These are phyloP conservation scores for Nansenia antarctica DNA, from an alignment of 2,113 vertebrate species.

Conservation along the genomic window DNA sequence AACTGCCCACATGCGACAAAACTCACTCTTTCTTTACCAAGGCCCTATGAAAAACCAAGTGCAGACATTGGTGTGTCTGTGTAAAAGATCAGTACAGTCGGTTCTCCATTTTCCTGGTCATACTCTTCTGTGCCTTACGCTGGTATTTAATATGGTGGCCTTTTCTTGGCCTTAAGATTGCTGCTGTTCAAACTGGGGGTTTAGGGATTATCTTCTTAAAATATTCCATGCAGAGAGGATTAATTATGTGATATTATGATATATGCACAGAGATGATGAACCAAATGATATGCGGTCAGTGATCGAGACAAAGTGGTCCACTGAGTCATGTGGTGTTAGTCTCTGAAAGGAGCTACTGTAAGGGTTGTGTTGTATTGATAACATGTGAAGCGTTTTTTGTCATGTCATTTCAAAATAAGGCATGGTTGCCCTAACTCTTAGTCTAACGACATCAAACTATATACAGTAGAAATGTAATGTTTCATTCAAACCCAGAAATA, in stretches of 20 bases:
- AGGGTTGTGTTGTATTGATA: not conserved
- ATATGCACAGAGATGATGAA: not conserved
- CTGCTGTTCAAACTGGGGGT: not conserved
- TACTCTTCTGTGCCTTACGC: not conserved
- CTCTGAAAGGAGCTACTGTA: not conserved
- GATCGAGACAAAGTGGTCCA: not conserved
- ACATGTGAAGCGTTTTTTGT: not conserved
- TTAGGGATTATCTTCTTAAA: not conserved
- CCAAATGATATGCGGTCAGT: not conserved
- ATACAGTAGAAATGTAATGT: not conserved
- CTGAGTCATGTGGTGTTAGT: not conserved
- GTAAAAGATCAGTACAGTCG: constrained; percentile 4
- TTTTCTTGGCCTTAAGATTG: not conserved
- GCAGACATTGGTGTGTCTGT: not conserved
- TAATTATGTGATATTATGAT: not conserved
- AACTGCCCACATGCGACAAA: constrained; percentile 10
- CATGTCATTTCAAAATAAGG: not conserved
- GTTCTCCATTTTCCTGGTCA: not conserved
- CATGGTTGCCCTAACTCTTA: not conserved
- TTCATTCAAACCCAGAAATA: not conserved
- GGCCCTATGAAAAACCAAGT: not conserved
- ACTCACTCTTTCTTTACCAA: not conserved
- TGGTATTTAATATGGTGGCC: not conserved
- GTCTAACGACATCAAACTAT: not conserved
- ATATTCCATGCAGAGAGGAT: not conserved